Conservation (phyloP, 2,797 vertebrate genomes). For the Enteromius trimaculatus region DNA sequence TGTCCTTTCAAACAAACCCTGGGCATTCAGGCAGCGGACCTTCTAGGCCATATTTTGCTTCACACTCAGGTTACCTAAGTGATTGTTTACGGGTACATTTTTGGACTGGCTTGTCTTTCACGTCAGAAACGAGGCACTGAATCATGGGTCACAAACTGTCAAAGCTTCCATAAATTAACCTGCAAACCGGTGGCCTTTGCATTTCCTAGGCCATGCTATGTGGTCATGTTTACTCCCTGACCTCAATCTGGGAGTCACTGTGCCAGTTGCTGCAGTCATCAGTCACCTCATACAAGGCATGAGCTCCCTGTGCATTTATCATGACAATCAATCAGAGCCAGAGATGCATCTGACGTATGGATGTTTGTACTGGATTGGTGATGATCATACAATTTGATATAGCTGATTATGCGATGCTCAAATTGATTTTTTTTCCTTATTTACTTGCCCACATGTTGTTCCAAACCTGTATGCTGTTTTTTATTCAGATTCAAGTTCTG, state of each 20-base stretch:
- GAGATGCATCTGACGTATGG: constrained; percentile 50
- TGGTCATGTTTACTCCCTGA: constrained; percentile 66
- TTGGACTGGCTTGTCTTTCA: constrained; percentile 67
- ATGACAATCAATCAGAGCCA: neutral
- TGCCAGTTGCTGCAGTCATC: constrained; percentile 73
- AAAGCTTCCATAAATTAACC: constrained; percentile 75
- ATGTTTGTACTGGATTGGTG: neutral
- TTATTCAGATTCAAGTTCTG: neutral
- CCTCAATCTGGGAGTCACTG: constrained; percentile 59
- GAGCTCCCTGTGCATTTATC: constrained; percentile 40
- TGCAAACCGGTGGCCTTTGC: constrained; percentile 76
- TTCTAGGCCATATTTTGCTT: constrained; percentile 63
- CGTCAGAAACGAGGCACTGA: constrained; percentile 57
- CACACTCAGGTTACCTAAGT: constrained; percentile 66
- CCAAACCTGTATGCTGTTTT: neutral
- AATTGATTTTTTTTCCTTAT: neutral
- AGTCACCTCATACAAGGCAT: constrained; percentile 60
- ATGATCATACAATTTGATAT: neutral
- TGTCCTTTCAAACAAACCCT: constrained; percentile 22
- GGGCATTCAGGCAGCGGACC: constrained; percentile 10
- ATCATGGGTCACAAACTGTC: constrained; percentile 69
- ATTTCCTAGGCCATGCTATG: constrained; percentile 76
- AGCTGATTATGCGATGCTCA: neutral
- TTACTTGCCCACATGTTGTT: neutral
- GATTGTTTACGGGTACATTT: constrained; percentile 63